Conservation (phyloP, 1,140 invertebrate species). For the Nasonia giraulti region DNA sequence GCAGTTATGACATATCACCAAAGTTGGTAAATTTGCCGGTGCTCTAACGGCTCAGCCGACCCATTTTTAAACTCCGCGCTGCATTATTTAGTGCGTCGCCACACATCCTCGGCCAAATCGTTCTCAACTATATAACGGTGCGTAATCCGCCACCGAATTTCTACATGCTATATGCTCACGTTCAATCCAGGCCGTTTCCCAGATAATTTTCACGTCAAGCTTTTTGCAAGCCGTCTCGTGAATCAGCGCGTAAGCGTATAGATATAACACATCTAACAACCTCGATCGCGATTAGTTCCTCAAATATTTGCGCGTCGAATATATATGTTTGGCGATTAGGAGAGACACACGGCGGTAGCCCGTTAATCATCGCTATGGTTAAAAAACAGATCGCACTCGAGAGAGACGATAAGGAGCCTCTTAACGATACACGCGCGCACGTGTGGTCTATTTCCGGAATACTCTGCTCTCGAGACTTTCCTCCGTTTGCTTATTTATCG, state of each 20-base stretch:
- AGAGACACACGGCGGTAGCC: neutral
- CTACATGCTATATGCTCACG: too few relatives aligned
- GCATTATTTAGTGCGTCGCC: neutral
- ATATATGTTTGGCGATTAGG: neutral
- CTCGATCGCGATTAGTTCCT: too few relatives aligned
- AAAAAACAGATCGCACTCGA: neutral
- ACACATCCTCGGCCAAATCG: too few relatives aligned
- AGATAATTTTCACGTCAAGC: too few relatives aligned
- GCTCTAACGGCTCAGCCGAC: neutral
- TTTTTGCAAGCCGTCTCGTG: neutral
- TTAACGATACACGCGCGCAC: neutral
- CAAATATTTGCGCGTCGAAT: too few relatives aligned
- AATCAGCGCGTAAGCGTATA: neutral
- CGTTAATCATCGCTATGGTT: conserved; percentile 3
- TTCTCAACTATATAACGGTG: too few relatives aligned
- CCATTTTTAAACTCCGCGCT: neutral
- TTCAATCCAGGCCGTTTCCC: neutral
- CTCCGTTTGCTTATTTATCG: neutral
- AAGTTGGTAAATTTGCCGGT: too few relatives aligned
- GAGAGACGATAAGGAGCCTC: neutral
- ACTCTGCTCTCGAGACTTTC: neutral
- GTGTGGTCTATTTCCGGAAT: neutral
- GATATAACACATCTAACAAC: too few relatives aligned
- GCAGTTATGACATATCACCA: too few relatives aligned
- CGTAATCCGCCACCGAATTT: too few relatives aligned